phyloP scores from a whole-genome alignment of 2,113 vertebrate species.

The Pseudorectes ferrugineus region DNA sequence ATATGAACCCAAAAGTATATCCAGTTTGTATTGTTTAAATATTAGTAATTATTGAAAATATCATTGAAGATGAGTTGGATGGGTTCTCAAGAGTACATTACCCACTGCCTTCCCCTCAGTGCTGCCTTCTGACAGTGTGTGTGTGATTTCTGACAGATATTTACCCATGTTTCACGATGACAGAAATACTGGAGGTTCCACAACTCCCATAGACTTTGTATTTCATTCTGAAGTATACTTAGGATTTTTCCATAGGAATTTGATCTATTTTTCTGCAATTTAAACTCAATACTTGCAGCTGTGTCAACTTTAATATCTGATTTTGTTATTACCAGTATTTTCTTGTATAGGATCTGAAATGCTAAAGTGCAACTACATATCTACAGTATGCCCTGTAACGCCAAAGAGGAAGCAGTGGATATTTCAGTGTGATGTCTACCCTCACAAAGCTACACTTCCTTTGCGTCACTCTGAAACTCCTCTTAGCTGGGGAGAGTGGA shows the following conservation, averaged over 20 bases:
- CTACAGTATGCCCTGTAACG: background rate
- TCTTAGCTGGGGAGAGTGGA: background rate
- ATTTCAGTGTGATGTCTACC: background rate
- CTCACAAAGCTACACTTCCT: background rate
- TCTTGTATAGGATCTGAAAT: background rate
- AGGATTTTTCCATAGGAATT: background rate
- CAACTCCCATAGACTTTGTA: background rate
- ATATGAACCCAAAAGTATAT: background rate
- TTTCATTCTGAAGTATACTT: background rate
- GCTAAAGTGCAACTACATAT: background rate
- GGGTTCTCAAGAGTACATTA: background rate
- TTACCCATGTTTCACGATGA: background rate
- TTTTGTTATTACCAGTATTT: background rate
- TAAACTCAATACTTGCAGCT: background rate
- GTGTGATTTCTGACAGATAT: background rate
- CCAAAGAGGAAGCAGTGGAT: background rate
- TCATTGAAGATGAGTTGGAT: background rate
- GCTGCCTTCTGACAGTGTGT: background rate
- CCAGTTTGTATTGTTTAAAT: background rate
- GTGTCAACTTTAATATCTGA: background rate
- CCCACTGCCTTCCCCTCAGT: rapidly evolving
- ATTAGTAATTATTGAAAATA: background rate
- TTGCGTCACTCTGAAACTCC: background rate
- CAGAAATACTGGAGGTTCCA: background rate
- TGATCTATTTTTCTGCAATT: background rate